Percentiles rank a stretch among this genome's conserved stretches.
phyloP scores from a whole-genome alignment of 2,113 vertebrate species.

The Sterrhoptilus dennistouni region DNA sequence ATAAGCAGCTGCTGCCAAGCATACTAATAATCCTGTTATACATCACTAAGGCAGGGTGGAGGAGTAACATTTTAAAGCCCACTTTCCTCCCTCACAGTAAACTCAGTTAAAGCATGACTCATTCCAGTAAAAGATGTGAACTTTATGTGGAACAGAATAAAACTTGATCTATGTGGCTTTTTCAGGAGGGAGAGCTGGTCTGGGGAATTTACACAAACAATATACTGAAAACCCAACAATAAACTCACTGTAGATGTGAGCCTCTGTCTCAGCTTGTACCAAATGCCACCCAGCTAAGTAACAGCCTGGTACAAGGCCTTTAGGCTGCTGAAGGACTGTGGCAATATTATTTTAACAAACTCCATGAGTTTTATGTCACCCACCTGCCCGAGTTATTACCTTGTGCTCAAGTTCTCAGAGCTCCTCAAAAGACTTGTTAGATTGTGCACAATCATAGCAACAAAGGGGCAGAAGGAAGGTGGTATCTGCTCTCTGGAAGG shows the following conservation, averaged over 20 bases:
- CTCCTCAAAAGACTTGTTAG: background rate
- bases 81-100: conserved; percentile 58
- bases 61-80: conserved; percentile 61
- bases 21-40: conserved; percentile 42
- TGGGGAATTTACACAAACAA: conserved; percentile 48
- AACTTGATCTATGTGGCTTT: conserved; percentile 31
- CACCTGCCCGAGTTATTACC: background rate
- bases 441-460: background rate
- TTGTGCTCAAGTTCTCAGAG: background rate
- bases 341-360: conserved; percentile 30
- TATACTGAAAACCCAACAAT: conserved; percentile 45
- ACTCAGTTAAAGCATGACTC: conserved; percentile 50
- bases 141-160: conserved; percentile 51
- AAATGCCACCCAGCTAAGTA: conserved; percentile 37
- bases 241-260: conserved; percentile 21
- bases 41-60: conserved; percentile 33
- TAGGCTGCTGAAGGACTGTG: background rate
- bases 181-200: conserved; percentile 9
- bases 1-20: conserved; percentile 50
- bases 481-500: background rate
- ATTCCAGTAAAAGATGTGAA: conserved; percentile 56
- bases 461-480: too few relatives aligned
- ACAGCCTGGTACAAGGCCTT: background rate
- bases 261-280: background rate
- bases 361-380: background rate